Base-by-base conservation (phyloP, 2,888 invertebrate species). In the Neuroscelio doddi region DNA sequence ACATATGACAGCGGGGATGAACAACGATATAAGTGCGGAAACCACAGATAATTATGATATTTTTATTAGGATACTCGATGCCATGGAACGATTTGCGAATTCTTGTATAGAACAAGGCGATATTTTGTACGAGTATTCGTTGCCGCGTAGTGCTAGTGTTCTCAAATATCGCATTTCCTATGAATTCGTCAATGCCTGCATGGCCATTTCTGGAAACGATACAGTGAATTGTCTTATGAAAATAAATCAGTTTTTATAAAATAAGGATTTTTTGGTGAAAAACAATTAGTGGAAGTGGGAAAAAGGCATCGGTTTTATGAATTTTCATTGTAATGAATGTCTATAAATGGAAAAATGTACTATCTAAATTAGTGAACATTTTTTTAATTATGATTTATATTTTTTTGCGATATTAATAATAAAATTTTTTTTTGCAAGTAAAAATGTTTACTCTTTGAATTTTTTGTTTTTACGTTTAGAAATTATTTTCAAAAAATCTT, bases 151-250 rank as follows among this genome's bases (percentile, higher is more conserved):
- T 10, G 16, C 30, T 1, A 30, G 15, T 4, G 41, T 41, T 9
- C n/a, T 29, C 2, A 39, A 14, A 12, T 39, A 30, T 29, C 10
- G 41, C 12, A 10, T 50, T 16, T 5, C 27, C 3, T 29, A 50
- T 8, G 26, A 17, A 16, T 50, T 50, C 8, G 29, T 50, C 10
- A 17, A 29, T 9, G 41, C 39, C 12, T 39, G 30, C 1, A 39
- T 50, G 21, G 17, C 17, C 3, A 9, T 41, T 5, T 17, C 39
- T 1, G 38, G 30, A 8, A 29, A 10, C 12, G 50, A 50, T 8
- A 30, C 12, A 10, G 26, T 17, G 8, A 5, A 41, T 1, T 50
- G 41, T 30, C 17, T 50, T 26, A 26, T 9, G 5, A 26, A 49
- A 38, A 49, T 49, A 7, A 38, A 49, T 14, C 10, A 34, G 34